These are phyloP conservation scores for Phoxinus dragarum DNA, from an alignment of 2,797 vertebrate species.

Conservation along the genomic window DNA sequence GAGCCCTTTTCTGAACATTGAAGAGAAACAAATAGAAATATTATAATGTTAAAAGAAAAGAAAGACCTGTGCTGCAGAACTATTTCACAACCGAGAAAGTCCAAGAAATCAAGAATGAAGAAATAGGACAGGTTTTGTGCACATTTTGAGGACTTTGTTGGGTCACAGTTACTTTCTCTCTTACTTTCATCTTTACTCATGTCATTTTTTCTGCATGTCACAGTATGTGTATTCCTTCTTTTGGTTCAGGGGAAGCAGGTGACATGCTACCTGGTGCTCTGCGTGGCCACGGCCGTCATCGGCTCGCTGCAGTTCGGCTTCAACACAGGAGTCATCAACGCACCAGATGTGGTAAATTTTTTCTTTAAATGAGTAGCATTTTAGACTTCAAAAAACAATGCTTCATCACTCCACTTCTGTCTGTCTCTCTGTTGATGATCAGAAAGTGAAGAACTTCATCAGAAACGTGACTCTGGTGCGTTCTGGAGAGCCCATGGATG, in stretches of 20 bases:
- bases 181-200: background rate
- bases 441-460: constrained; percentile 88
- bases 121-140: background rate
- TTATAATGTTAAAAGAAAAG: too few species aligned
- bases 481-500: constrained; percentile 57
- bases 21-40: too few species aligned
- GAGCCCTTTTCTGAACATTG: background rate
- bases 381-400: background rate
- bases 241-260: constrained; percentile 73
- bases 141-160: background rate
- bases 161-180: background rate
- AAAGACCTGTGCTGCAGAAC: too few species aligned
- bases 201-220: background rate
- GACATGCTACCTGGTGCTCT: constrained; percentile 81
- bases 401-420: background rate
- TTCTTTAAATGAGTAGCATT: background rate
- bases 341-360: constrained; percentile 82
- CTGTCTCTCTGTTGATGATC: constrained; percentile 45
- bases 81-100: too few species aligned
- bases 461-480: constrained; percentile 76
- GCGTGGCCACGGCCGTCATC: constrained; percentile 84
- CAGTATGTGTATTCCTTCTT: constrained; percentile 9
- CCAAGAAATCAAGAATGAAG: too few species aligned
- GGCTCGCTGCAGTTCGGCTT: constrained; percentile 94
- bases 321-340: constrained; percentile 96